Base-by-base conservation (phyloP, 2,797 vertebrate genomes). In the Distichodus sexfasciatus region DNA sequence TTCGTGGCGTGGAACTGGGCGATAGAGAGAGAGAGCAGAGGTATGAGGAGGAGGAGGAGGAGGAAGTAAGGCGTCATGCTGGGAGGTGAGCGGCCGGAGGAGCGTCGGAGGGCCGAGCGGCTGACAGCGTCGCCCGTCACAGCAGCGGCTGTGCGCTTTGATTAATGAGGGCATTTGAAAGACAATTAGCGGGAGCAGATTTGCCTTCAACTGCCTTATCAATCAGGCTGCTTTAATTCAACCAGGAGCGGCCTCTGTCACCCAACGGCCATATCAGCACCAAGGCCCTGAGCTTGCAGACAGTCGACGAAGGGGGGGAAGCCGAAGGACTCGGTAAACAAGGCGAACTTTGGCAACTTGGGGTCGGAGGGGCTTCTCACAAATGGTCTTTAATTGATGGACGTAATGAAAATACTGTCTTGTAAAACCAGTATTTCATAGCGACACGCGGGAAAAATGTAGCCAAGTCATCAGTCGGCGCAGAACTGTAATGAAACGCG, bases 101-200 rank as follows among this genome's bases (percentile, higher is more conserved):
- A 91, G 88, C 88, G 89, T 87, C 79, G 84, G 90, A 76, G n/a
- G 88, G 88, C 87, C 79, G 86, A 88, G 85, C 84, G 82, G 85
- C 87, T 94, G 94, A 95, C 93, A 94, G 90, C 86, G 81, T 86
- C 84, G 88, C 87, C 91, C 90, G 88, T 93, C 94, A 92, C 84
- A 76, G 80, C 75, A 66, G 85, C 82, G 68, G 84, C 89, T 54
- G 86, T 79, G 88, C 61, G 81, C 87, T 91, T 93, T 96, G 95
- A 97, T 96, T 96, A 95, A 97, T 96, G 94, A 96, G 94, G 94
- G 92, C 94, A 90, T 95, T 95, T 96, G 94, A 96, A 97, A 97
- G 94, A 96, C 94, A 96, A 97, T 97, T 97, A 97, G 93, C 89
- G 81, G 87, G 91, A 94, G 92, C 94, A 94, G 93, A 91, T 95